Base-by-base conservation (phyloP, 2,113 vertebrate genomes). In the human region DNA sequence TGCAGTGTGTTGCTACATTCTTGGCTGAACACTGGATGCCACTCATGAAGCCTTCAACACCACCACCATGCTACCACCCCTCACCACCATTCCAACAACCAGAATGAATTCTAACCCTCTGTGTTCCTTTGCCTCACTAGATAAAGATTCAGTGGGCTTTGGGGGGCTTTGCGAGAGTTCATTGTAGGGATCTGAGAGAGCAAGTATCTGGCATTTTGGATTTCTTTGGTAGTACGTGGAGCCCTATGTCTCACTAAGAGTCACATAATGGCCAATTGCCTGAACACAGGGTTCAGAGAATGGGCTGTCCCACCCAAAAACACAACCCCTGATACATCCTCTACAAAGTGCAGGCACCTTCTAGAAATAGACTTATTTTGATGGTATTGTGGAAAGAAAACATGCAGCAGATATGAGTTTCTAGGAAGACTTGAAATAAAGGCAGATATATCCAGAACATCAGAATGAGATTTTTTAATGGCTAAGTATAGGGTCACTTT, bases 341-440 rank as follows among this genome's bases (percentile, higher is more conserved):
- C 30, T 57, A 52, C 6, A 80, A 48, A 55, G 11, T 55, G 3
- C 23, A 70, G 30, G 16, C 57, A 22, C 89, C 78, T 48, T 97
- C 48, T 55, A 89, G 25, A 97, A 70, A n/a, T 17, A 80, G 1
- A 2, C 20, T 96, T 83, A 90, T 22, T 76, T 94, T 89, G 35
- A 50, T 72, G 45, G 6, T 38, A 30, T 64, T 70, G 9, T 83
- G 78, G 35, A 83, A 86, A 57, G n/a, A 82, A 94, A 82, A 72
- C 13, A 11, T 38, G 38, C 11, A 89, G 25, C 59, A 78, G 14
- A 40, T 66, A 35, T 11, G 23, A 92, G 40, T 93, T 86, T 93
- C 30, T 59, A 55, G 38, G 95, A 89, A 50, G 17, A 89, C 38
- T 82, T 73, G 27, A 79, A 43, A 75, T 52, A 84, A 76, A 52